phyloP scores from a whole-genome alignment of 2,797 vertebrate species.

The Ctenopoma multispine region DNA sequence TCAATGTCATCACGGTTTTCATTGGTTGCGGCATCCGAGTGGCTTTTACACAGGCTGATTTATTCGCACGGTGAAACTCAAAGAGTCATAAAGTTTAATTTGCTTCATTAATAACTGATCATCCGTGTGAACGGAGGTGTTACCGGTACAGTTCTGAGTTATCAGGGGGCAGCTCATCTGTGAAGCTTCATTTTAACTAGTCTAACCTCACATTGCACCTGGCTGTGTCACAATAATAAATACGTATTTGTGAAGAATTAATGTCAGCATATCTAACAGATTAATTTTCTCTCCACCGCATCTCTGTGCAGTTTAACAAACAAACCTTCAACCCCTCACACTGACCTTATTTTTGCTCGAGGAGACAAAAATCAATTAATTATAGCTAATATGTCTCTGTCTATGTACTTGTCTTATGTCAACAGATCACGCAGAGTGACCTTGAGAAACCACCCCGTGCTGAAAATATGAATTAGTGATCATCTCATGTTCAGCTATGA shows the following conservation, averaged over 20 bases:
- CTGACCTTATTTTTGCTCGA: background rate
- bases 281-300: too few species aligned
- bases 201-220: background rate
- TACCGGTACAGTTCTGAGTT: background rate
- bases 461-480: background rate
- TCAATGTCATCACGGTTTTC: conserved; percentile 80
- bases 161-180: background rate
- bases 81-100: conserved; percentile 35
- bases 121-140: background rate
- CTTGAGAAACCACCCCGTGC: conserved; percentile 1
- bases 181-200: background rate
- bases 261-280: too few species aligned
- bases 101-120: background rate
- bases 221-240: background rate
- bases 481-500: conserved; percentile 3
- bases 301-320: background rate
- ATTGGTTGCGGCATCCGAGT: conserved; percentile 69
- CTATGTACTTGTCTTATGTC: too few species aligned
- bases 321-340: background rate
- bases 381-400: too few species aligned
- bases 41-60: conserved; percentile 31
- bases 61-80: conserved; percentile 15
- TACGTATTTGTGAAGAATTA: background rate
- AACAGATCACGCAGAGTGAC: conserved; percentile 1
- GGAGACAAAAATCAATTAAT: too few species aligned